These are phyloP conservation scores for Paralvinella palmiformis DNA, from an alignment of 1,140 invertebrate species.

Conservation along the genomic window DNA sequence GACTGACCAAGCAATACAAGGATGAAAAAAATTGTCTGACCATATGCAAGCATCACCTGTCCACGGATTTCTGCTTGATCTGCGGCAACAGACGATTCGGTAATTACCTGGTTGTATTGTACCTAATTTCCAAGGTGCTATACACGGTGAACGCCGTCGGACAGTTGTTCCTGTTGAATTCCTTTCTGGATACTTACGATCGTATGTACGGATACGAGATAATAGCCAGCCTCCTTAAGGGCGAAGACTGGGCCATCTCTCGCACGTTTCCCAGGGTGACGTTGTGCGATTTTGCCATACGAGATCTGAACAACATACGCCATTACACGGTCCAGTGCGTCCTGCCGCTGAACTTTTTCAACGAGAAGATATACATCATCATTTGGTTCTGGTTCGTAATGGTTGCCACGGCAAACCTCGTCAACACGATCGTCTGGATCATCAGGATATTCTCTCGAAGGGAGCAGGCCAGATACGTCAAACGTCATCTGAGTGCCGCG, in stretches of 20 bases:
- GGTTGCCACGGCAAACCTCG: conserved; percentile 31
- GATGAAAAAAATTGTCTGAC: no score
- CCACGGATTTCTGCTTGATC: conserved; percentile 39
- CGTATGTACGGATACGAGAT: conserved; percentile 21
- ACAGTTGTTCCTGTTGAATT: conserved; percentile 49
- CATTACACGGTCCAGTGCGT: conserved; percentile 31
- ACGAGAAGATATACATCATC: conserved; percentile 30
- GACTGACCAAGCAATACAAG: no score
- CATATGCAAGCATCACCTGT: conserved; percentile 42
- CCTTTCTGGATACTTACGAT: conserved; percentile 46
- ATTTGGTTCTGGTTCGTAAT: conserved; percentile 42
- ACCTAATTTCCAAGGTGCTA: conserved; percentile 45
- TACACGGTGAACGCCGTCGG: conserved; percentile 45
- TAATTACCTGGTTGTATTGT: conserved; percentile 42
- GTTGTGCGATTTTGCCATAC: conserved; percentile 49
- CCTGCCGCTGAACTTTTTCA: conserved; percentile 30
- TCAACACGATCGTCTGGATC: no score
- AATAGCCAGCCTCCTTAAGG: conserved; percentile 23
- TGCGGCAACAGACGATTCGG: conserved; percentile 41
- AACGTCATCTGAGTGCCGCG: no score
- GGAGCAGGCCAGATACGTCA: no score
- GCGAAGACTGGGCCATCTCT: conserved; percentile 30
- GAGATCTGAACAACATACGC: conserved; percentile 43
- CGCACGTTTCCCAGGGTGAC: conserved; percentile 52
- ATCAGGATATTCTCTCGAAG: no score